Percentiles rank a stretch among this genome's conserved stretches.
These are phyloP conservation scores for Nymphalis urticae DNA, from an alignment of 2,888 invertebrate species.

Conservation along the genomic window DNA sequence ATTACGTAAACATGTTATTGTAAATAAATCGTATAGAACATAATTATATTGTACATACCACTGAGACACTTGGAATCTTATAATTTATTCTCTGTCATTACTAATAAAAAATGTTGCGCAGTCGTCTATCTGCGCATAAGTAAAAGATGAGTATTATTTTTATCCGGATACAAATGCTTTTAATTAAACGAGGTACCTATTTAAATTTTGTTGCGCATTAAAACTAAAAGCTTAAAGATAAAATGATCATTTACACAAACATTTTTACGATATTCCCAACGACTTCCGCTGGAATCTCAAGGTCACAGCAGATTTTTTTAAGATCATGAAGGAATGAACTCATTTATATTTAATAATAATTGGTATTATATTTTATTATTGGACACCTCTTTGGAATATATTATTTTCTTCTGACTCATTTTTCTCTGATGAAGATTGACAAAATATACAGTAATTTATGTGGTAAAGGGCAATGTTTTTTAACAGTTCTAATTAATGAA, in stretches of 20 bases:
- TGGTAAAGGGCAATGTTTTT: no score
- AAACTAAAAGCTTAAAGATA: slow-evolving; percentile 2
- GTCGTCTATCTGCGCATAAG: slow-evolving; percentile 1
- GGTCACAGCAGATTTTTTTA: slow-evolving; percentile 20
- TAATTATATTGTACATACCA: no score
- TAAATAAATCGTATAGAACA: no score
- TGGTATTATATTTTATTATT: slow-evolving; percentile 5
- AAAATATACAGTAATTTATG: background rate
- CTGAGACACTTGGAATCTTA: background rate
- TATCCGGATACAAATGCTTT: slow-evolving; percentile 6
- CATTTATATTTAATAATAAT: slow-evolving; percentile 19
- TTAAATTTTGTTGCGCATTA: slow-evolving; percentile 6
- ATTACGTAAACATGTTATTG: no score
- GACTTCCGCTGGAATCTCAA: slow-evolving; percentile 21
- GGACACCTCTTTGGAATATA: background rate
- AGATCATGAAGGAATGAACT: slow-evolving; percentile 24
- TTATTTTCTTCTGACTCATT: background rate
- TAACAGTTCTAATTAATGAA: no score
- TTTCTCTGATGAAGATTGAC: background rate
- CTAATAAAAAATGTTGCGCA: slow-evolving; percentile 5
- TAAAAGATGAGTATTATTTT: slow-evolving; percentile 6
- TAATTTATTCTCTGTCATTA: background rate
- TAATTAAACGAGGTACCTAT: background rate
- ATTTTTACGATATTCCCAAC: slow-evolving; percentile 6
- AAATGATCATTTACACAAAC: background rate